These are phyloP conservation scores for Dinomys branickii DNA, from an alignment of 2,113 vertebrate genomes.

Conservation along the genomic window DNA sequence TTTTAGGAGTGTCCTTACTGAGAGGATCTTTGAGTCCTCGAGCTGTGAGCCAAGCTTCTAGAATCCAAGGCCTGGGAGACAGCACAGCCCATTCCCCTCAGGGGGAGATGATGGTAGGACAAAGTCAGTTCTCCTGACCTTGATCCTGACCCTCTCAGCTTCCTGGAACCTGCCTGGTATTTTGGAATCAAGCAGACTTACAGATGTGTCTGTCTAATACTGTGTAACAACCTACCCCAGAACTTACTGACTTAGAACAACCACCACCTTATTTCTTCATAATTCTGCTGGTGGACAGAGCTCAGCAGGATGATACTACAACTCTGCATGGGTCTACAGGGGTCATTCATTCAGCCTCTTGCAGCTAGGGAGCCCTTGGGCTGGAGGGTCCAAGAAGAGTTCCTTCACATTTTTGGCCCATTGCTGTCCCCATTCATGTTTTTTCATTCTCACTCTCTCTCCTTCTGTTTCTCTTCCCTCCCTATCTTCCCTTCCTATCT, in stretches of 20 bases:
- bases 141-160: neutral
- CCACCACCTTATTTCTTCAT: neutral
- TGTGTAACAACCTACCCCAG: neutral
- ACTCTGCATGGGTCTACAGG: rapidly evolving
- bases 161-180: neutral
- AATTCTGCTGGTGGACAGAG: neutral
- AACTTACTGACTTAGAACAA: neutral
- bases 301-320: neutral
- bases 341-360: neutral
- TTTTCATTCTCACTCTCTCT: neutral
- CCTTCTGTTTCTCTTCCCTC: neutral
- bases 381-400: neutral
- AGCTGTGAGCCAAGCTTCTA: neutral
- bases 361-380: neutral
- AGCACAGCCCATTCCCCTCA: neutral
- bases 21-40: neutral
- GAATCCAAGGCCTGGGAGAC: neutral
- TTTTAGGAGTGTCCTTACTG: neutral
- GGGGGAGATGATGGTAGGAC: neutral
- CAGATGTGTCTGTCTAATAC: neutral
- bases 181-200: neutral
- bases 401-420: neutral
- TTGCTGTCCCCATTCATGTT: neutral
- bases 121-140: neutral
- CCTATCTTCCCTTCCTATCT: no score